Base-by-base conservation (phyloP, 2,888 invertebrate genomes). In the Minunthozetes semirufus region DNA sequence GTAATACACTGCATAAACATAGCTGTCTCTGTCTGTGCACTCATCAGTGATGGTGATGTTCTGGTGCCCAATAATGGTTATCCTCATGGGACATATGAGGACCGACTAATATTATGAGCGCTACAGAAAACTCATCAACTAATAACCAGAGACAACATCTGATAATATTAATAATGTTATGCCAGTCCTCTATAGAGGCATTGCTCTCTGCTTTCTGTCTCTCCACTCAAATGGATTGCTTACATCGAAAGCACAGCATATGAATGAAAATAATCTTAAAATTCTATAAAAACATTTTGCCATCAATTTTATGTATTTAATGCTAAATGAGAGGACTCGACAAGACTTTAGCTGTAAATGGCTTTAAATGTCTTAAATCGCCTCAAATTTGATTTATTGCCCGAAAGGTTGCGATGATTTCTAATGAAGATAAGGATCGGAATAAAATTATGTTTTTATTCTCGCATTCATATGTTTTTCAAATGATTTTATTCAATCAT, bases 161-260 rank as follows among this genome's bases (percentile, higher is more conserved):
- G 63, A 63, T 63, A 63, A 63, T 63, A 63, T 59, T 59, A 59
- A 59, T 59, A 59, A 63, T 63, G 33, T 63, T 63, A 29, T 63
- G 27, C 59, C 42, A 42, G 42, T 1, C 9, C 42, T n/a, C 50
- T 42, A 42, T 42, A 9, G 9, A 42, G 42, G 42, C 42, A 42
- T 42, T 42, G 42, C 42, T 42, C 42, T n/a, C n/a, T n/a, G n/a
- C n/a, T n/a, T n/a, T n/a, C n/a, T n/a, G n/a, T n/a, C n/a, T n/a
- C n/a, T 53, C 53, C 25, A 19, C 53, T 53, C 53, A 53, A 53
- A 19, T 25, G 19, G 22, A 22, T 22, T 22, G 19, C 53, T 22
- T 22, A 22, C 19, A 11, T 46, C 15, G 46, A 11, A 11, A 46
- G 46, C 15, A 42, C 42, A 42, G 13, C 42, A 42, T 42, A 42